A percentile compares a stretch with the other conserved stretches of the same genome.
phyloP scores from a whole-genome alignment of 2,888 invertebrate species.

The Rhabditophanes sp. region DNA sequence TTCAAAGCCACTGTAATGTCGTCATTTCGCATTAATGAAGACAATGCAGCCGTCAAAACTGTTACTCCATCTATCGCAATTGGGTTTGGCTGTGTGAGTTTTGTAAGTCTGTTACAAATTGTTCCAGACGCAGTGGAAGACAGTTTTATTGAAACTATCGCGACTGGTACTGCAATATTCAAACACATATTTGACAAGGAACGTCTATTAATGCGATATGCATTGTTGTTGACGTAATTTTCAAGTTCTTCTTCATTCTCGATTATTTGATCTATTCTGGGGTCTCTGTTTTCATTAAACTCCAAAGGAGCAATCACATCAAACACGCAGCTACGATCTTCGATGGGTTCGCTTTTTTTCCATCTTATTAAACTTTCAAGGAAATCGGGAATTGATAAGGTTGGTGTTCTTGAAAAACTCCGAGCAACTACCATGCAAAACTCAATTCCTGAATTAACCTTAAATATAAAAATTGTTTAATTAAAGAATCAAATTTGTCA shows the following conservation, averaged over 20 bases:
- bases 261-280: background rate
- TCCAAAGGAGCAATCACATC: no score
- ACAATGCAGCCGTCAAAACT: conserved; percentile 7
- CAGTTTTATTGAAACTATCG: conserved; percentile 5
- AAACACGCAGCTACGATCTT: conserved; percentile 7
- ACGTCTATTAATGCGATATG: conserved; percentile 6
- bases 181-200: conserved; percentile 10
- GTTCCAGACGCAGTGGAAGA: conserved; percentile 1
- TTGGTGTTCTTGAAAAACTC: conserved; percentile 4
- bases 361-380: conserved; percentile 7
- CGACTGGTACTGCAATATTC: conserved; percentile 7
- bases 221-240: conserved; percentile 1
- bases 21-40: conserved; percentile 7
- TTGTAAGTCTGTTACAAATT: conserved; percentile 3
- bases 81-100: conserved; percentile 9
- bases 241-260: conserved; percentile 1
- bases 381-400: conserved; percentile 7
- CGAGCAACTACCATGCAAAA: conserved; percentile 9
- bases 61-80: conserved; percentile 8
- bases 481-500: background rate
- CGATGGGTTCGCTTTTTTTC: conserved; percentile 10
- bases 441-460: conserved; percentile 9
- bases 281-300: conserved; percentile 11
- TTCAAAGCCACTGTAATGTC: no score
- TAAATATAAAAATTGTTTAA: background rate